A percentile compares a stretch with the other conserved stretches of the same genome.
phyloP scores from a whole-genome alignment of 2,113 vertebrate species.

The Notothenia coriiceps region DNA sequence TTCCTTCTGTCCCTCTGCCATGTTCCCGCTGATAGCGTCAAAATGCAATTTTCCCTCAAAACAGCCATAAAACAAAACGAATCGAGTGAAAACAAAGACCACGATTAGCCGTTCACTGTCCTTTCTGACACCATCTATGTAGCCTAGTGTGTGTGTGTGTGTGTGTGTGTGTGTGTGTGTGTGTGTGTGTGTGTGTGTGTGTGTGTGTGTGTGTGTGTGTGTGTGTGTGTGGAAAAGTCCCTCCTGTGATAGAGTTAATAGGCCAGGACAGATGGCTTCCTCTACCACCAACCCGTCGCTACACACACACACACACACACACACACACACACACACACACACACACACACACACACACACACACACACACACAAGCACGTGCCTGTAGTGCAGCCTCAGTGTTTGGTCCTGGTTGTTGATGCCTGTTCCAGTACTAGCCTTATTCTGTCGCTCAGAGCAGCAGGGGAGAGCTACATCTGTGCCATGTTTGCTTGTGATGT shows the following conservation, averaged over 20 bases:
- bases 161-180: not conserved
- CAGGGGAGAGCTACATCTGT: constrained; percentile 68
- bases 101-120: constrained; percentile 1
- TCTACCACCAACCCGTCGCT: constrained; percentile 43
- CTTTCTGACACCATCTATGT: not conserved
- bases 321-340: constrained; percentile 22
- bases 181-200: constrained; percentile 13
- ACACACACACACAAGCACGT: constrained; percentile 19
- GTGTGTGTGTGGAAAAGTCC: constrained; percentile 37
- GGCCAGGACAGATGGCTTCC: constrained; percentile 75
- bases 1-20: constrained; percentile 43
- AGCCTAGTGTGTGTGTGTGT: not conserved
- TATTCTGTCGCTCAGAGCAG: constrained; percentile 80
- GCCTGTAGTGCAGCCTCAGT: constrained; percentile 51
- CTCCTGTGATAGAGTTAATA: constrained; percentile 74
- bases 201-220: not conserved
- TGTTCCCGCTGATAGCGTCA: constrained; percentile 43
- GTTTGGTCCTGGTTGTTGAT: constrained; percentile 61
- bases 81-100: constrained; percentile 10
- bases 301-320: constrained; percentile 19
- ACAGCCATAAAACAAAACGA: constrained; percentile 23
- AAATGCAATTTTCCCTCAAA: constrained; percentile 53
- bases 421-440: constrained; percentile 71
- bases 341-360: constrained; percentile 25
- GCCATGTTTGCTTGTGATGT: constrained; percentile 63